A percentile compares a stretch with the other conserved stretches of the same genome.
Conservation (phyloP, 2,113 vertebrate genomes). For the Ctenomys sociabilis region DNA sequence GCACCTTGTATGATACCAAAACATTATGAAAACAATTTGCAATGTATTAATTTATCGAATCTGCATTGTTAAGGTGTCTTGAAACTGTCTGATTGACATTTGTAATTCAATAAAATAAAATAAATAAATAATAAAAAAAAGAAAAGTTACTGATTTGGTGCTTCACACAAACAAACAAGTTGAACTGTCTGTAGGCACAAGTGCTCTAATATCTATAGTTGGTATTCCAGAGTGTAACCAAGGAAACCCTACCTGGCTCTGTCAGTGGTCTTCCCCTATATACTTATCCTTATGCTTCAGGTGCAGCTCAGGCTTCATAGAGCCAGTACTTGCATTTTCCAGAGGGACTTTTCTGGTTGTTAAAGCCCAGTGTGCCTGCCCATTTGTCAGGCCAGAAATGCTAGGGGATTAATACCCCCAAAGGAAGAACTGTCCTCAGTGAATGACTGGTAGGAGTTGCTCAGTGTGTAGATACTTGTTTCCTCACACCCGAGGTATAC, state of each 20-base stretch:
- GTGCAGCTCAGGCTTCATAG: not conserved
- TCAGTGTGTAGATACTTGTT: not conserved
- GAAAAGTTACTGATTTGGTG: not conserved
- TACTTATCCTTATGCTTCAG: not conserved
- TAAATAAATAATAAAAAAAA: too few relatives aligned
- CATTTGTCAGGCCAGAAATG: slow-evolving; percentile 21
- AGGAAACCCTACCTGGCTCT: not conserved
- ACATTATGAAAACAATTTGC: too few relatives aligned
- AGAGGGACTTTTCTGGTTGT: not conserved
- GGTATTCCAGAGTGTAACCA: not conserved
- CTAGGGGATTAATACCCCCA: not conserved
- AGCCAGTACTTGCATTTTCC: not conserved
- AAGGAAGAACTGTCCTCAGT: slow-evolving; percentile 35
- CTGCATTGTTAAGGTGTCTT: too few relatives aligned
- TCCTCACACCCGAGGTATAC: not conserved
- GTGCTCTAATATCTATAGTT: not conserved
- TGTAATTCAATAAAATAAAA: too few relatives aligned
- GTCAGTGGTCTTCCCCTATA: not conserved
- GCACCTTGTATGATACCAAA: too few relatives aligned
- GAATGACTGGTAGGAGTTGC: not conserved
- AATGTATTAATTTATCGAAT: too few relatives aligned
- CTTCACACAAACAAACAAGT: not conserved
- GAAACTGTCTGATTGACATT: too few relatives aligned
- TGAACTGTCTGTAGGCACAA: not conserved
- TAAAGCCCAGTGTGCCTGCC: not conserved